These are phyloP conservation scores for Campoplex capitator DNA, from an alignment of 2,888 invertebrate species.

Conservation along the genomic window DNA sequence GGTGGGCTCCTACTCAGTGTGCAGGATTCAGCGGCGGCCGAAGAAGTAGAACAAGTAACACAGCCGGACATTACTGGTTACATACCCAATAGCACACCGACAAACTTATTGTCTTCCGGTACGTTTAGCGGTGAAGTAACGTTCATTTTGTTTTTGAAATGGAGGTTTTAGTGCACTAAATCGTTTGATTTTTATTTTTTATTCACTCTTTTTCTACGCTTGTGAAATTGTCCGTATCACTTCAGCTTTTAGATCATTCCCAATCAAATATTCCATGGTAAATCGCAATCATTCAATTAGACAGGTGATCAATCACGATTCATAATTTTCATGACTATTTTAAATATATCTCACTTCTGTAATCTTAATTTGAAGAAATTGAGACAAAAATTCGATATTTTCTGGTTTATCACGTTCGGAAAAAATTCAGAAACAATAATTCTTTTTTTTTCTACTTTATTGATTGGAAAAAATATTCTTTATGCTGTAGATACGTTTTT, in stretches of 20 bases:
- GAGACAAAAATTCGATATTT: neutral
- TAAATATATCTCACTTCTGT: neutral
- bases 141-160: constrained; percentile 48
- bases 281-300: neutral
- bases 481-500: neutral
- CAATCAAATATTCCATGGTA: neutral
- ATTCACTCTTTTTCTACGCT: constrained; percentile 18
- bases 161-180: constrained; percentile 69
- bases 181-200: constrained; percentile 47
- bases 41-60: constrained; percentile 89
- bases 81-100: constrained; percentile 85
- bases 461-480: neutral
- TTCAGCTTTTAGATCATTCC: neutral
- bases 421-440: neutral
- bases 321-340: neutral
- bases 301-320: too few relatives aligned
- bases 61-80: constrained; percentile 84
- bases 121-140: constrained; percentile 75
- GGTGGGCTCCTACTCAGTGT: constrained; percentile 92
- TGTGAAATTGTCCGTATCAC: neutral
- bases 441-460: neutral
- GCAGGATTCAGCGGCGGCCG: constrained; percentile 92
- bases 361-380: neutral
- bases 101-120: constrained; percentile 91
- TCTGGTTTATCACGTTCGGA: neutral